phyloP scores from a whole-genome alignment of 2,888 invertebrate genomes.

The Hanleya hanleyi region DNA sequence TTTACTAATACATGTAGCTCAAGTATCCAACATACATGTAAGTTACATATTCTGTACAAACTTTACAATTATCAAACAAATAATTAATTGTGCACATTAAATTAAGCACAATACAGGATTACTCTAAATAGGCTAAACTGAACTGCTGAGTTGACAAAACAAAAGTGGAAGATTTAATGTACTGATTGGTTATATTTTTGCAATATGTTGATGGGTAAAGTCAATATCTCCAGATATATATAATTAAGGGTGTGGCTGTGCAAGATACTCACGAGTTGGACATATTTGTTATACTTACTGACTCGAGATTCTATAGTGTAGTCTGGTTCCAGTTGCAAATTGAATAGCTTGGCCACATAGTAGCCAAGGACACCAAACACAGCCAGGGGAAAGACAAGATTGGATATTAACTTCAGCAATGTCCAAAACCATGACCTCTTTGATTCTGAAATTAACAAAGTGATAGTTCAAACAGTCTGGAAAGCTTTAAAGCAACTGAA shows the following conservation, averaged over 20 bases:
- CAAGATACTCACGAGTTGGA: too few relatives aligned
- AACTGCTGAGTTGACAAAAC: neutral
- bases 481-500: too few relatives aligned
- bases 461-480: too few relatives aligned
- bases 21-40: too few relatives aligned
- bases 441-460: neutral
- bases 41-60: too few relatives aligned
- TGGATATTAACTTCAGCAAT: conserved; percentile 17
- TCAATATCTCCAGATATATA: too few relatives aligned
- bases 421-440: neutral
- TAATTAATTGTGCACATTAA: neutral
- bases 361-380: conserved; percentile 52
- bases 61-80: neutral
- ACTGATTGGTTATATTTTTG: too few relatives aligned
- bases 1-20: neutral
- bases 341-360: conserved; percentile 57
- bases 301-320: conserved; percentile 56
- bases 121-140: neutral
- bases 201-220: too few relatives aligned
- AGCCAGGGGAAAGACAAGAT: conserved; percentile 37
- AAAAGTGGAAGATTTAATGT: too few relatives aligned
- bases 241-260: too few relatives aligned
- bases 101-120: neutral
- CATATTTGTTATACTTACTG: conserved; percentile 42
- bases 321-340: conserved; percentile 45